Evolutionary conservation across 2,797 vertebrate genomes (phyloP), one percentile per base, ranked within the genome.

Genomic region (Nannoperca australis): DNA sequence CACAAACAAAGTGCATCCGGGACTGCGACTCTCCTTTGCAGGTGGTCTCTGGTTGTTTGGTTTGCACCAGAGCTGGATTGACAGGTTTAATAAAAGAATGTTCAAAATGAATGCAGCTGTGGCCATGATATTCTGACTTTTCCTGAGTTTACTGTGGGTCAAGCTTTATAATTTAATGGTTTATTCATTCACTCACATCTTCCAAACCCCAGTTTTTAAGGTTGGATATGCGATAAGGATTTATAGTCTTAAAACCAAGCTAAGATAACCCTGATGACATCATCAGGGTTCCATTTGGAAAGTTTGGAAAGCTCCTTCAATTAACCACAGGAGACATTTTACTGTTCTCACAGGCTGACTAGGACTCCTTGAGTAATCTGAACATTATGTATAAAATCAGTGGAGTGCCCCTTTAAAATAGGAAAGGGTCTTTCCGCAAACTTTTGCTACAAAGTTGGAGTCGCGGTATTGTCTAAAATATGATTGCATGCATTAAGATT

Each of bases 401-500:
- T 38, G 27, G 30, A 61, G 12, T 40, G 11, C 18, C 36, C 22
- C 22, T 36, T 61, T 51, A n/a, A 51, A 73, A 68, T 45, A 62
- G 13, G 15, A 81, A 58, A 17, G 5, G 18, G 45, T 15, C 34
- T 22, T 54, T 50, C 11, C 27, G 30, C 17, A 81, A 74, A 66
- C 36, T 50, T 18, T 20, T 47, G 38, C 65, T 42, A 15, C 64
- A 68, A 49, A 62, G 36, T 40, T 34, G 9, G 30, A 73, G 32
- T 42, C 50, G 7, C 36, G 30, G 30, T 40, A 53, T 20, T 54
- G 40, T 62, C 54, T 72, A 53, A 49, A 55, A 42, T 22, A 72
- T 64, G 3, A 27, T 22, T 45, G 18, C 8, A 27, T 5, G 11
- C 2, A 38, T 62, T 44, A 22, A 62, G 24, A 53, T 62, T 47